These are phyloP conservation scores for Hestina assimilis DNA, from an alignment of 1,140 invertebrate species.

Conservation along the genomic window DNA sequence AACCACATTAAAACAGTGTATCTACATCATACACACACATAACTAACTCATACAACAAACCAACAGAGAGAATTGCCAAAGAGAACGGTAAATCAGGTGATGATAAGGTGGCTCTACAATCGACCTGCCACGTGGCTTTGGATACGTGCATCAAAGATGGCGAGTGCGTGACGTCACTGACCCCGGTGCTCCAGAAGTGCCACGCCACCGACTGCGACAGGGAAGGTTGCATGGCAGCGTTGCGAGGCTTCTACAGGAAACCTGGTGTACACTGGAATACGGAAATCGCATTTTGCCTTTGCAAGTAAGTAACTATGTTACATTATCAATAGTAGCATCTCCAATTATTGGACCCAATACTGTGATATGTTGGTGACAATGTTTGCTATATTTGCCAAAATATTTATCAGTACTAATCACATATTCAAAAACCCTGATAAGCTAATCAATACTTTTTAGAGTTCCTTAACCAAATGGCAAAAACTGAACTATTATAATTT, in stretches of 20 bases:
- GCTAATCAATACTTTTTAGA: no score
- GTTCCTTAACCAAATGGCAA: no score
- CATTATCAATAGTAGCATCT: no score
- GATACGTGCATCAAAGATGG: constrained; percentile 87
- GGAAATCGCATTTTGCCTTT: constrained; percentile 94
- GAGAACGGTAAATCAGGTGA: constrained; percentile 75
- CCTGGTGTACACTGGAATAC: constrained; percentile 88
- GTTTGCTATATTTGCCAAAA: no score
- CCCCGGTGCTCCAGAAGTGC: constrained; percentile 89
- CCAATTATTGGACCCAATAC: no score
- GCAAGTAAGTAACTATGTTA: constrained; percentile 87
- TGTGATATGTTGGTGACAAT: no score
- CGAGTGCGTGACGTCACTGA: constrained; percentile 86
- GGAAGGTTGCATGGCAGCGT: constrained; percentile 91
- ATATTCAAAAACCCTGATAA: no score
- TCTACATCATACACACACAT: constrained; percentile 15
- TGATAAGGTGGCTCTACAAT: constrained; percentile 80
- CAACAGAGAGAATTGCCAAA: constrained; percentile 74
- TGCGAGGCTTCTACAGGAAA: constrained; percentile 90
- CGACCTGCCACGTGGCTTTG: constrained; percentile 87
- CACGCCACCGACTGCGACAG: constrained; percentile 86
- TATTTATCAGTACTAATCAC: no score
- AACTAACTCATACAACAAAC: constrained; percentile 47
- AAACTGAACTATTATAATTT: no score
- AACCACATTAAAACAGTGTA: background rate